Evolutionary conservation across 2,888 invertebrate species (phyloP), one percentile per base, ranked within the genome.

Genomic region (Nemapogon koenigi): DNA sequence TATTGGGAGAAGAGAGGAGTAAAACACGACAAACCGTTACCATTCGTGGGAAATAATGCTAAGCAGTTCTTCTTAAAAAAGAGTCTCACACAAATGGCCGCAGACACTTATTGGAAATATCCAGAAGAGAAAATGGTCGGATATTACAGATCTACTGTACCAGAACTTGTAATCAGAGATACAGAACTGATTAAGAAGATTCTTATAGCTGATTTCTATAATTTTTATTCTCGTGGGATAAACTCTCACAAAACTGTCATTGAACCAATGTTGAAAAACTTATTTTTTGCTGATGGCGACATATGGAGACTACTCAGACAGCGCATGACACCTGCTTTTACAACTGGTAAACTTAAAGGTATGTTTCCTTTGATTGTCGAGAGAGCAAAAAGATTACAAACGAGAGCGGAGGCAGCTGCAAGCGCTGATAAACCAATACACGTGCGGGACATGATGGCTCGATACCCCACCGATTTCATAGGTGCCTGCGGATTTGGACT

Each of bases 281-380:
- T 76, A 37, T 75, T 75, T 42, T 65, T 70, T 39, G 66, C 63
- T 30, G 75, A 73, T 38, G 73, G 75, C 4, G 75, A 75, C 41
- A 45, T 62, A 25, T 76, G 76, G 76, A 59, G 57, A 11, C 51
- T 72, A 36, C 54, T 73, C 14, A 55, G 76, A 43, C 67, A 72
- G 35, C 53, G 71, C 40, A 68, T 76, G 39, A 70, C 68, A 6
- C 66, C 70, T 1, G 66, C 66, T 3, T 76, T 76, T 37, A 72
- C 71, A 41, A 62, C 68, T 1, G 67, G 61, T 2, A 76, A 73
- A 46, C 47, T 75, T 6, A 75, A 68, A 44, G 68, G 62, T 4
- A 75, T 75, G 75, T 76, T 76, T 41, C 66, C 64, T 3, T 57
- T 72, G 14, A 71, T 76, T 16, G 67, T 63, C 7, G 64, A 69